Base-by-base conservation (phyloP, 2,888 invertebrate genomes). In the Chironomus tentans region DNA sequence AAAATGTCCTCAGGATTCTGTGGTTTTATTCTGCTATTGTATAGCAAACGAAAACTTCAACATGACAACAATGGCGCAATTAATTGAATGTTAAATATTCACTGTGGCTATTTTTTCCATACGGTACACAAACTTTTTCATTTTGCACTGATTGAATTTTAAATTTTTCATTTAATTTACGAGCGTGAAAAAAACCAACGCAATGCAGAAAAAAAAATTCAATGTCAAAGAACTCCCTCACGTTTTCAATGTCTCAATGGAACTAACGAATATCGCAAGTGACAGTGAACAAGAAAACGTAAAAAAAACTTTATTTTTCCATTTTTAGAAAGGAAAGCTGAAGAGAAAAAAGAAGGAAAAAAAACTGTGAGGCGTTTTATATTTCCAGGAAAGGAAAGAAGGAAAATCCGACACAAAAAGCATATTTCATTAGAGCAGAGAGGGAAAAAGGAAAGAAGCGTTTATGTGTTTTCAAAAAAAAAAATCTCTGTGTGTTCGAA, bases 361-460 rank as follows among this genome's bases (percentile, higher is more conserved):
- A n/a, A 12, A 7, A 21, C 12, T 68, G 47, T 18, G 72, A 74
- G 74, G 74, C 74, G 74, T 74, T 74, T 68, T 65, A 21, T 65
- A 21, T 24, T 68, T 74, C 68, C 74, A 74, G 68, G 24, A 24
- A 24, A 65, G 68, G 5, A 74, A 68, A 74, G 47, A 74, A 74
- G 65, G 70, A 48, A 48, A 62, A 73, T 61, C 61, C 62, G 72
- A 73, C 56, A 56, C 56, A 56, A 73, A 73, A 46, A 61, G 38
- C 61, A 61, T 70, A 46, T 73, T 73, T 73, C 62, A 73, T 73
- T 73, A 74, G 68, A 68, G 68, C 61, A 47, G 28, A 10, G 62
- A 74, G 68, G 62, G 22, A 46, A 22, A 74, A 61, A 61, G 56
- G 56, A 15, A 56, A 15, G 56, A 15, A 65, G 22, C 21, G 65